Evolutionary conservation across 2,113 vertebrate species (phyloP).

Genomic region (Oncorhynchus keta): DNA sequence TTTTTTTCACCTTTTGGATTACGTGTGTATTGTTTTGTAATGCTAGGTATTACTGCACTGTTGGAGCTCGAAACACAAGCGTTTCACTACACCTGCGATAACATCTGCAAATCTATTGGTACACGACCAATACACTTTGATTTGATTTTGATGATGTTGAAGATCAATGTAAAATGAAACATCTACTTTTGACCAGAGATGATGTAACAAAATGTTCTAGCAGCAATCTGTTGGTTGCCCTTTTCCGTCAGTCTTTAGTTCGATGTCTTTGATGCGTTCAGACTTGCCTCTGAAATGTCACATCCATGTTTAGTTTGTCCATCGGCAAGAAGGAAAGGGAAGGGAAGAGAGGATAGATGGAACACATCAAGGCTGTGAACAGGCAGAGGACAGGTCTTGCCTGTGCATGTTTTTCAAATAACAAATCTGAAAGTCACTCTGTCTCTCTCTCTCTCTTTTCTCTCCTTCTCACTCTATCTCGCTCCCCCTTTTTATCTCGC

Average conservation of each 20-base stretch:
- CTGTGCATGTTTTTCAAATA: no score
- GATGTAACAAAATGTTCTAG: background rate
- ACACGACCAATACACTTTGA: no score
- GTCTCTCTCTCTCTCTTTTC: background rate
- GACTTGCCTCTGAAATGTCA: constrained; percentile 20
- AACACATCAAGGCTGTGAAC: background rate
- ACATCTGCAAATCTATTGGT: no score
- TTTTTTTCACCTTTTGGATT: no score
- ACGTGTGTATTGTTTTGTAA: no score
- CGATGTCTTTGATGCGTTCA: constrained; percentile 4
- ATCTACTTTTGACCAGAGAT: no score
- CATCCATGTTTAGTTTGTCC: constrained; percentile 13
- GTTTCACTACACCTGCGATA: no score
- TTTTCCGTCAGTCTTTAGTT: background rate
- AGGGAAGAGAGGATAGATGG: background rate
- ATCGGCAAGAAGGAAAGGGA: background rate
- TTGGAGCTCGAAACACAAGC: no score
- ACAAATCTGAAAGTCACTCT: background rate
- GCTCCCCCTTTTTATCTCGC: background rate
- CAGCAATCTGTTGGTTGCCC: background rate
- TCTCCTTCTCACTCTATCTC: background rate
- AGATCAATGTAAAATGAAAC: no score
- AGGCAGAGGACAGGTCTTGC: background rate
- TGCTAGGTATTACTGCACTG: no score
- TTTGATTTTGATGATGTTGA: no score